These are phyloP conservation scores for Protomyctophum bolini DNA, from an alignment of 2,113 vertebrate species.

Conservation along the genomic window DNA sequence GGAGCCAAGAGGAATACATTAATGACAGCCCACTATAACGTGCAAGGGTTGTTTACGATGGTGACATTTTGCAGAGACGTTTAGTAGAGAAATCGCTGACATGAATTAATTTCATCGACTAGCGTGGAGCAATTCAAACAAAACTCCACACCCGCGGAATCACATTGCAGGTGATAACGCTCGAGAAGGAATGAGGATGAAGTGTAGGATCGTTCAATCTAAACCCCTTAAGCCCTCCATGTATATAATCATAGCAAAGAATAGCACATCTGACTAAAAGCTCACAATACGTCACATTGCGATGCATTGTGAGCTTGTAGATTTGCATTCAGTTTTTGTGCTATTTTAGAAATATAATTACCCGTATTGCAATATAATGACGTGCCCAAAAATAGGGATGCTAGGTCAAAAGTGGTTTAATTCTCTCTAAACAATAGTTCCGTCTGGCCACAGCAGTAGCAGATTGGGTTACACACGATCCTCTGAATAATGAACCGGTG, in stretches of 20 bases:
- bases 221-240: too few species aligned
- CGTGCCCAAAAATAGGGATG: too few species aligned
- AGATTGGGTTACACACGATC: slow-evolving; percentile 63
- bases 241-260: too few species aligned
- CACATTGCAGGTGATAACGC: slow-evolving; percentile 24
- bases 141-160: slow-evolving; percentile 11
- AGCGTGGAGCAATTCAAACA: too few species aligned
- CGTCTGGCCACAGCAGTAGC: slow-evolving; percentile 55
- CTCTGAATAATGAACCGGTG: slow-evolving; percentile 61
- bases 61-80: too few species aligned
- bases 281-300: too few species aligned
- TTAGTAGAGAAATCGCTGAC: background rate
- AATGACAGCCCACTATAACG: slow-evolving; percentile 3
- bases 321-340: too few species aligned
- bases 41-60: too few species aligned
- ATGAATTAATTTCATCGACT: background rate
- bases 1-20: background rate
- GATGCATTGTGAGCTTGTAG: too few species aligned
- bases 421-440: slow-evolving; percentile 50
- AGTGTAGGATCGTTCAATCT: slow-evolving; percentile 13
- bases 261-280: too few species aligned
- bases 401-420: slow-evolving; percentile 6
- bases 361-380: too few species aligned
- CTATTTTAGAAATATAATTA: too few species aligned
- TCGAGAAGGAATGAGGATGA: slow-evolving; percentile 4